Base-by-base conservation (phyloP, 2,888 invertebrate genomes). In the Mythimna vitellina region DNA sequence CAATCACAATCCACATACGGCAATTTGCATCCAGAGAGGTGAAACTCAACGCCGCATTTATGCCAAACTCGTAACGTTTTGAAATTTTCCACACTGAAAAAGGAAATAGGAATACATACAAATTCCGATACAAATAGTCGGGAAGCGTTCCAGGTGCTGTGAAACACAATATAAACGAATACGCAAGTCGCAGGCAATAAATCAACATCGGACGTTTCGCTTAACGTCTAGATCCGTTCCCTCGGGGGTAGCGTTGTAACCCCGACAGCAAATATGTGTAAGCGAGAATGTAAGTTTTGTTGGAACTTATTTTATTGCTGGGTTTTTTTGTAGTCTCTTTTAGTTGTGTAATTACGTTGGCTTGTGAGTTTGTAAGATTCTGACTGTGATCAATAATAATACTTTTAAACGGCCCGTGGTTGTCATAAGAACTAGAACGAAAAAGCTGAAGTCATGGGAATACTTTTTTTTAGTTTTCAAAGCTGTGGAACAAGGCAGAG, bases 201-300 rank as follows among this genome's bases (percentile, higher is more conserved):
- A 89, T 89, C 89, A 89, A 85, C 81, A 87, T 89, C 82, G 79
- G 89, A 89, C 89, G 68, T 87, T 89, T 89, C 88, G 85, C 84
- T 88, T 86, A 87, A 84, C 86, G 87, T 82, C 89, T 81, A 86
- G 86, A 83, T 82, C 78, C 77, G 57, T 82, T 42, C 78, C 82
- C 85, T 70, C 17, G 62, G 84, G 83, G 66, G 60, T 58, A 32
- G 66, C 58, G 65, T 35, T 68, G 61, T 67, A 65, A 62, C 76
- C 25, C 57, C 73, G 80, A 68, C 80, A 73, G 66, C 77, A 70
- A 75, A 73, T 79, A 67, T 60, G 73, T 76, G 72, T 73, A 72
- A 75, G 62, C 58, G 64, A 76, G 60, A 61, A 76, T 76, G 71
- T 72, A 42, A 72, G 65, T 65, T 75, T 67, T 66, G 64, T 64